Conservation (phyloP, 2,888 invertebrate species). For the Lapara coniferarum region DNA sequence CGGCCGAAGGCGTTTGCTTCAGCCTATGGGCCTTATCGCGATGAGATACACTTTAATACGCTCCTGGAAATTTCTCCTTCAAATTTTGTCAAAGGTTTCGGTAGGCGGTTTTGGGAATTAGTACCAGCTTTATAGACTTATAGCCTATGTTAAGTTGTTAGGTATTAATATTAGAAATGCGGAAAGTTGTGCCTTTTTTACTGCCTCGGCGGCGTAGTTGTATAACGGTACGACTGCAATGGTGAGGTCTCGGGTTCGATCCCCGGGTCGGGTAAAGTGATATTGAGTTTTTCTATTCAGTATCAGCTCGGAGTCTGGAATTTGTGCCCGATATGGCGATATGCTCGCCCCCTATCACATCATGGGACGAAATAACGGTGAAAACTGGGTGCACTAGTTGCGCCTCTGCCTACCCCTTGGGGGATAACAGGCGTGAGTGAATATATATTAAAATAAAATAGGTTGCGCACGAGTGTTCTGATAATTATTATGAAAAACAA, state of each 20-base stretch:
- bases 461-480: background rate
- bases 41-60: conserved; percentile 47
- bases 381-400: background rate
- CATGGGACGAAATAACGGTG: background rate
- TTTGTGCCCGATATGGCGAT: no score
- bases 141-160: no score
- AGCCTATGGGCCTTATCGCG: conserved; percentile 45
- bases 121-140: background rate
- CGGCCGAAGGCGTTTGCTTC: conserved; percentile 47
- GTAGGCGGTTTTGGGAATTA: background rate
- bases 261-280: no score
- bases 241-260: no score
- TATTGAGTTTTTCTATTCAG: no score
- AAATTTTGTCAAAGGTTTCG: conserved; percentile 12
- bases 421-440: background rate
- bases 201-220: no score
- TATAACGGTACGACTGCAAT: no score
- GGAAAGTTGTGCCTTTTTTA: no score
- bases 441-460: no score
- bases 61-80: conserved; percentile 17
- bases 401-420: background rate
- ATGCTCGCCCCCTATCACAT: background rate
- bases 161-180: no score
- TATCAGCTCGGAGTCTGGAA: no score
- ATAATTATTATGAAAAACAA: conserved; percentile 19